Evolutionary conservation across 2,113 vertebrate species (phyloP), one percentile per base, ranked within the genome.

Genomic region (Anoplopoma fimbria): DNA sequence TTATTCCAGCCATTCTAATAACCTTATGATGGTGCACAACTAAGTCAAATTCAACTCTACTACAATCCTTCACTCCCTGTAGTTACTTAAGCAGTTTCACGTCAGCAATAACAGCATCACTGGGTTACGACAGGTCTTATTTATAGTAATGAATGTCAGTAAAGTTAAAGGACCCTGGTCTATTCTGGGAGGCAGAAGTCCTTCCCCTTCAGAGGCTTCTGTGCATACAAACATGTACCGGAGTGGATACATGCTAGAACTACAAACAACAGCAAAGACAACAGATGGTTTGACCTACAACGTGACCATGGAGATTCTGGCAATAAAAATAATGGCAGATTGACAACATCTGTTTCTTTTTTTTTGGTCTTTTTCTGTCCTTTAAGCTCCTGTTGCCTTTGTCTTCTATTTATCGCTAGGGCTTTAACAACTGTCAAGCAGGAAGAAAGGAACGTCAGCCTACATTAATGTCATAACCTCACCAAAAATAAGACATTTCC

Each of bases 141-240:
- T 94, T 93, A 92, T 94, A 95, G 93, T 69, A 79, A 88, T 87
- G 84, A 89, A 92, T 86, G 84, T 86, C 83, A 87, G 88, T 84
- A 87, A 92, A 89, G 85, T 91, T 88, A 88, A 79, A 82, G 82
- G 74, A 84, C 87, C 63, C 87, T 77, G 40, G 4, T 90, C 90
- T 95, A 94, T 91, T 93, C 90, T 87, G 69, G 73, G 91, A 87
- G 64, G 75, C 76, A 82, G 78, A 88, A 75, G 82, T 77, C 65
- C 62, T 84, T 77, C 82, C 85, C 90, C 88, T 84, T 90, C 78
- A 81, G 82, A 79, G 67, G 86, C 38, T 67, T 70, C 79, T 57
- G 75, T 75, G 82, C 74, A 84, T 60, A 76, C 67, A 90, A 76
- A 77, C 75, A 79, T 77, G 61, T 77, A 77, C 29, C 78, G 60